Conservation (phyloP, 2,113 vertebrate species). For the Caretta caretta region DNA sequence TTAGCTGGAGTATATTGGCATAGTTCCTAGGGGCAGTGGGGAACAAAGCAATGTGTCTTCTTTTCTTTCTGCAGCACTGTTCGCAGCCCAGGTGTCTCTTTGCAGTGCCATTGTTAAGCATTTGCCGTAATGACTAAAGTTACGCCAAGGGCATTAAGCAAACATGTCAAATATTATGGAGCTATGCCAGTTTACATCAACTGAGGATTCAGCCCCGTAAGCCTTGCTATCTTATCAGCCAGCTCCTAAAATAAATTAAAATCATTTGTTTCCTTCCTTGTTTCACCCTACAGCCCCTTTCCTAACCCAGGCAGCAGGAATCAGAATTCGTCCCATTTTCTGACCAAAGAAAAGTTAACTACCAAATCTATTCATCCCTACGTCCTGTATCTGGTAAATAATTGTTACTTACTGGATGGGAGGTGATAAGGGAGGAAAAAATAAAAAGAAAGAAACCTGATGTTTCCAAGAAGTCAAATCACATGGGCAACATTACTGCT, state of each 20-base stretch:
- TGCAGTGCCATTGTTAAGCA: not conserved
- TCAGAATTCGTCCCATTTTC: constrained; percentile 11
- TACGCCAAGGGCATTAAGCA: not conserved
- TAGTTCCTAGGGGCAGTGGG: not conserved
- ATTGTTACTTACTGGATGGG: not conserved
- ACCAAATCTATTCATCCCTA: constrained; percentile 32
- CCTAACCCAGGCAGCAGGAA: not conserved
- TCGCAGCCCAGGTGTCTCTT: not conserved
- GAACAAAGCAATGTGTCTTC: not conserved
- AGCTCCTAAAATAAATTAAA: not conserved
- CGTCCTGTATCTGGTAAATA: not conserved
- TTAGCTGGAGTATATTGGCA: not conserved
- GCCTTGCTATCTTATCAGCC: not conserved
- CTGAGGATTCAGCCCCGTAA: not conserved
- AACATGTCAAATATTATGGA: not conserved
- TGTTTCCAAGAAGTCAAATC: rapidly evolving
- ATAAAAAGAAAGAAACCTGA: rapidly evolving
- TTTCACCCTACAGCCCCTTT: not conserved
- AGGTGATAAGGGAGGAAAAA: not conserved
- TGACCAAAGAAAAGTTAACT: constrained; percentile 26
- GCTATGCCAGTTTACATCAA: not conserved
- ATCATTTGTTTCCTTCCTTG: constrained; percentile 15
- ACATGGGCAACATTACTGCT: rapidly evolving
- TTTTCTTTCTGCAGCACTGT: not conserved
- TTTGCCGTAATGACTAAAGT: not conserved